Percentiles rank a stretch among this genome's conserved stretches.
phyloP scores from a whole-genome alignment of 2,113 vertebrate species.

The Lichenostomus cassidix region DNA sequence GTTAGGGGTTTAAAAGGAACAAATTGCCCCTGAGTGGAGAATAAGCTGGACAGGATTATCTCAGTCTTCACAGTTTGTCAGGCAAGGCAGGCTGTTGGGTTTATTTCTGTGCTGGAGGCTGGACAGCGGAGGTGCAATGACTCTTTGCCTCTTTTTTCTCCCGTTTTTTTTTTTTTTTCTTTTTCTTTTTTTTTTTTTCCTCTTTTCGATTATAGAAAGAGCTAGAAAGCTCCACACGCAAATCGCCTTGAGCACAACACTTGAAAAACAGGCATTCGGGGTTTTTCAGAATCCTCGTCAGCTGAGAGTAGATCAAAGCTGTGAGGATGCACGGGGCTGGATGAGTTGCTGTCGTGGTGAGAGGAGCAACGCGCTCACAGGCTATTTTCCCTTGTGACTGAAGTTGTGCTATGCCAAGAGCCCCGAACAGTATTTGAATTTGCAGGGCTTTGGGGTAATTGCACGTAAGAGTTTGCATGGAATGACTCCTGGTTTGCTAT shows the following conservation, averaged over 20 bases:
- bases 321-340: background rate
- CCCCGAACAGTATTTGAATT: background rate
- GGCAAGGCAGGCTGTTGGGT: background rate
- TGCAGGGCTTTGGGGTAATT: background rate
- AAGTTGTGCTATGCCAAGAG: rapidly evolving
- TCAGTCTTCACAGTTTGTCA: background rate
- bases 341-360: background rate
- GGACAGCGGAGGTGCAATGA: background rate
- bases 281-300: background rate
- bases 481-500: background rate
- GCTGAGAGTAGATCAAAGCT: background rate
- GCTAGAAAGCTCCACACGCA: background rate
- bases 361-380: background rate
- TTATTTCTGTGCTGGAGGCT: background rate
- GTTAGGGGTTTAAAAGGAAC: conserved; percentile 9
- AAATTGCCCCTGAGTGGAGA: background rate
- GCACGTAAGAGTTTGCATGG: background rate
- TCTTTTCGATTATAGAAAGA: background rate
- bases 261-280: rapidly evolving
- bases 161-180: background rate
- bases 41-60: conserved; percentile 7
- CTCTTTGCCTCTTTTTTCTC: background rate
- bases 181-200: no score
- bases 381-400: rapidly evolving
- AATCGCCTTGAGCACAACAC: background rate